phyloP scores from a whole-genome alignment of 1,140 invertebrate species.

The Thaumetopoea pityocampa region DNA sequence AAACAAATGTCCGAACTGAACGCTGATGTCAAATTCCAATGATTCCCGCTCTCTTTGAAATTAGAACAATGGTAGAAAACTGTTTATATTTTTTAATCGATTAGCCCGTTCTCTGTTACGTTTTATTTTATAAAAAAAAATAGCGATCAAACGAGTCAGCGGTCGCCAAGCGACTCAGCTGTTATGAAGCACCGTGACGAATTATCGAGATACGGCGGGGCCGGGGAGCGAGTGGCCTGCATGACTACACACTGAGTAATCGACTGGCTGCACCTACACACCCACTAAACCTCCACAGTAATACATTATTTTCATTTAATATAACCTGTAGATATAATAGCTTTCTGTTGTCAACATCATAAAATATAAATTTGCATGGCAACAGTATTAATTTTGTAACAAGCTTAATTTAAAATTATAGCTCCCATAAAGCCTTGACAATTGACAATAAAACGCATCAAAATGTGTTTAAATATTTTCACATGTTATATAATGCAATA shows the following conservation, averaged over 20 bases:
- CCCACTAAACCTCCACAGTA: constrained; percentile 21
- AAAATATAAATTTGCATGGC: constrained; percentile 4
- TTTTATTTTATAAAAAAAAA: constrained; percentile 4
- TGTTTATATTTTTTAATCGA: constrained; percentile 6
- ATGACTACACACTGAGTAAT: constrained; percentile 58
- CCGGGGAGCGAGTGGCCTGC: constrained; percentile 34
- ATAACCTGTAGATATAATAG: constrained; percentile 2
- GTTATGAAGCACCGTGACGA: constrained; percentile 29
- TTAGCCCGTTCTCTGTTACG: constrained; percentile 8
- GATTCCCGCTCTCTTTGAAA: constrained; percentile 20
- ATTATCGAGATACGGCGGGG: constrained; percentile 41
- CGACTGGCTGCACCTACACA: constrained; percentile 40
- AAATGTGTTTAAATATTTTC: too few species aligned
- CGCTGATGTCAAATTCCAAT: not conserved
- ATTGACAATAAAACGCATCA: too few species aligned
- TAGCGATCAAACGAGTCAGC: constrained; percentile 59
- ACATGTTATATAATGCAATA: too few species aligned
- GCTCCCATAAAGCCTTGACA: too few species aligned
- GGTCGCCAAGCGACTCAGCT: constrained; percentile 56
- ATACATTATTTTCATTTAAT: constrained; percentile 4
- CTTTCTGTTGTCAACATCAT: constrained; percentile 8
- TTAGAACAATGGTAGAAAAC: constrained; percentile 11
- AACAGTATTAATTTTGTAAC: not conserved
- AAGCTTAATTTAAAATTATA: too few species aligned
- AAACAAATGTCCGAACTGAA: constrained; percentile 22